Evolutionary conservation across 2,113 vertebrate genomes (phyloP), one percentile per base, ranked within the genome.

Genomic region (Hippocampus mohnikei): DNA sequence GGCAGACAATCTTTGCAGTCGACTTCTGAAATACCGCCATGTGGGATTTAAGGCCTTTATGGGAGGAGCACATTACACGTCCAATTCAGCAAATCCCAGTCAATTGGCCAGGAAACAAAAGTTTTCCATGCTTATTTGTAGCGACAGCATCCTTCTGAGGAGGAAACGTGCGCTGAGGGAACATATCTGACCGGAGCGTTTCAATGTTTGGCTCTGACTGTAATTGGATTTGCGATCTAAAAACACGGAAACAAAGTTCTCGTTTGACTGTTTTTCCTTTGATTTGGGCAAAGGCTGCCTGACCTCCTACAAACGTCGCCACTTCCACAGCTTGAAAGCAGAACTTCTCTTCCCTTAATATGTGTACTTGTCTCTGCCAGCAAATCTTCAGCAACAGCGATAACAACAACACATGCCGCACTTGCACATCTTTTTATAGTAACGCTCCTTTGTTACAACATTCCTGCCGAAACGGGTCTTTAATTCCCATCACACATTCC

Each of bases 341-440:
- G 27, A 16, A 3, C 27, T 29, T 33, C 15, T 60, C 27, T 18
- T 27, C 79, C 72, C 66, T 81, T 67, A 42, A 9, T 12, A 29
- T 60, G 41, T 53, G 44, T 71, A 67, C 27, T 37, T 37, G 29
- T 41, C 68, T 72, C 67, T 70, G 71, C 55, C 46, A 48, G 58
- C 66, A 29, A 25, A 9, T 42, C 53, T 70, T 58, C 63, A 69
- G 42, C n/a, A 67, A 12, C 25, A n/a, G 56, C 27, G 33, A 33
- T 3, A 33, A 46, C 67, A 63, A 67, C 72, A 78, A 70, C 83
- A 78, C 55, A 77, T 79, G 55, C 59, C 5, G 63, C 76, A 77
- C 77, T 81, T 66, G 0, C 12, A 15, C 15, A 13, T 76, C 74
- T 79, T 72, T 33, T 78, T 78, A 85, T 81, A 81, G 69, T 62